Evolutionary conservation across 2,888 invertebrate genomes (phyloP), one percentile per base, ranked within the genome.

Genomic region (Prosopocoilus inquinatus): DNA sequence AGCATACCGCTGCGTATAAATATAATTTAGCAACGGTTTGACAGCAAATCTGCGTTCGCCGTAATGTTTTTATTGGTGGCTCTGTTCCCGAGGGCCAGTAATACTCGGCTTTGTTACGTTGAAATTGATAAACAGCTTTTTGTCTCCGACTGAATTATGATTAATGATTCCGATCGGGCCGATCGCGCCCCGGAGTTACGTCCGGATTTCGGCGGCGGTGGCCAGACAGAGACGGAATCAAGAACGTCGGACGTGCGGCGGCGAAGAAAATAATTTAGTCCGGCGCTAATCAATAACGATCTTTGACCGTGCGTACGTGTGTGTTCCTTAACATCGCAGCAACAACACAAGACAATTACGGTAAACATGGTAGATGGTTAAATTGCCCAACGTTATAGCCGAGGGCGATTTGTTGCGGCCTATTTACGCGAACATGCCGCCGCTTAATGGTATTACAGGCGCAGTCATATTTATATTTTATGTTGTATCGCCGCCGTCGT

Each of bases 91-190:
- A 56, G 60, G 58, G 57, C 59, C 59, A 55, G 58, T 47, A 47
- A 50, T 58, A 53, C 57, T 38, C 50, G 50, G 57, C 67, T 67
- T 59, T 64, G 62, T 62, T 64, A 59, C 62, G 57, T 59, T 61
- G 67, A 70, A 70, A 68, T 66, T 70, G 69, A 70, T 70, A 65
- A 69, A 70, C 68, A 66, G 64, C 66, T 69, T 70, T 70, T 70
- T 69, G 69, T 70, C 69, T 69, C 61, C 67, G 57, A 55, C 62
- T 60, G 59, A 58, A 63, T 64, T 60, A 64, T 64, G 61, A 64
- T 61, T 58, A 60, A 62, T 61, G 62, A 57, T 53, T 47, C 48
- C 12, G 15, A 13, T 36, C 36, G 35, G 13, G 47, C 44, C 49
- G 50, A 47, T 50, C 44, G 50, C 33, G 49, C 49, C 20, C 15